Conservation (phyloP, 2,797 vertebrate species). For the Epinephelus awoara region DNA sequence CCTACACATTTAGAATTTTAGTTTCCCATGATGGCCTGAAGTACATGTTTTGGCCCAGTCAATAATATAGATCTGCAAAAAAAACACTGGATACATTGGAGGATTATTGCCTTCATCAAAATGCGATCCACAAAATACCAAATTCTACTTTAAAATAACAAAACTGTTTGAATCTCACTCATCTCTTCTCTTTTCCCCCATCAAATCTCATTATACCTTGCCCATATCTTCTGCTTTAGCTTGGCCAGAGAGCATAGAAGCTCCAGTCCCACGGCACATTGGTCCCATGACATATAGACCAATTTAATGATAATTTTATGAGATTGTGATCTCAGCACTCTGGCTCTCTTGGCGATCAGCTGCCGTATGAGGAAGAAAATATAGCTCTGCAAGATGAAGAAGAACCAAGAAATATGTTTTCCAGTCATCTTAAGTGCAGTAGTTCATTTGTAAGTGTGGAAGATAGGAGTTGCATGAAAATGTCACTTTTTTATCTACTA, state of each 20-base stretch:
- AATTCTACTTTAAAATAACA: background rate
- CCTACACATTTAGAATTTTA: background rate
- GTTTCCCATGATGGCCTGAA: background rate
- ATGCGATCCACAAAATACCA: background rate
- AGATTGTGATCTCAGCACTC: slow-evolving; percentile 32
- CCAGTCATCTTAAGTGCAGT: background rate
- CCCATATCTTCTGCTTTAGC: slow-evolving; percentile 26
- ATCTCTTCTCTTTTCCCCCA: too few species aligned
- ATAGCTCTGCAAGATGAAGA: slow-evolving; percentile 1
- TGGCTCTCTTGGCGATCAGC: slow-evolving; percentile 21
- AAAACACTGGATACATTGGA: background rate
- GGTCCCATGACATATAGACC: slow-evolving; percentile 40
- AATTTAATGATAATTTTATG: slow-evolving; percentile 45
- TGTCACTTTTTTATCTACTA: background rate
- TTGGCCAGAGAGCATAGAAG: slow-evolving; percentile 27
- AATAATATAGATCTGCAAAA: background rate
- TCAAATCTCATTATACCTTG: background rate
- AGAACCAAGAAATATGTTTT: background rate
- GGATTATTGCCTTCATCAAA: background rate
- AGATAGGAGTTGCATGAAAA: background rate
- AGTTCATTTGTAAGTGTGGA: background rate
- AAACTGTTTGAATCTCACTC: background rate
- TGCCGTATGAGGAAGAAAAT: slow-evolving; percentile 12
- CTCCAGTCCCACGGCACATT: slow-evolving; percentile 44
- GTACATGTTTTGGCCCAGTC: background rate